Evolutionary conservation across 2,113 vertebrate genomes (phyloP).

Genomic region (Microcebus lehilahytsara): DNA sequence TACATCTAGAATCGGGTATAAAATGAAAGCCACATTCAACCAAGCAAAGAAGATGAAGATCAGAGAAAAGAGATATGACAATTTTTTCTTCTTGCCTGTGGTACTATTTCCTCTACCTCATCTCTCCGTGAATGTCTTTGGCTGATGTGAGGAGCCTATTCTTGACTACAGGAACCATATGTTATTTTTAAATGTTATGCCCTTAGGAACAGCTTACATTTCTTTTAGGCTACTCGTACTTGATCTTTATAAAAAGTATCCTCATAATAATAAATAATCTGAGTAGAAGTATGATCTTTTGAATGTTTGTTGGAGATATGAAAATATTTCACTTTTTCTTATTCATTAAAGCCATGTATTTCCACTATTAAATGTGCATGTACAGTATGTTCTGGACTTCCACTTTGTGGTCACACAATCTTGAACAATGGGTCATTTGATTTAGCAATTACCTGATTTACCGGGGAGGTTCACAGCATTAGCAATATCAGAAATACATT

Average conservation of each 20-base stretch:
- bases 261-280: conserved; percentile 55
- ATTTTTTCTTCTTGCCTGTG: background rate
- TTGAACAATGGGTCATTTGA: background rate
- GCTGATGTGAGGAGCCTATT: conserved; percentile 69
- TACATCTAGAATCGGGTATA: conserved; percentile 14
- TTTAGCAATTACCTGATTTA: background rate
- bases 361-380: background rate
- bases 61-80: conserved; percentile 4
- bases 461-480: background rate
- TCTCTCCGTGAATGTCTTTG: conserved; percentile 57
- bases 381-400: background rate
- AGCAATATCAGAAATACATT: background rate
- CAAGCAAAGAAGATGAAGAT: conserved; percentile 24
- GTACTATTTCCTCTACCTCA: conserved; percentile 55
- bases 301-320: conserved; percentile 39
- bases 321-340: conserved; percentile 54
- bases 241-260: conserved; percentile 59
- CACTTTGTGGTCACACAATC: background rate
- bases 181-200: conserved; percentile 73
- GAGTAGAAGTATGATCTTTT: conserved; percentile 50
- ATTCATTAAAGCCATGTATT: conserved; percentile 32
- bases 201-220: conserved; percentile 60
- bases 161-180: conserved; percentile 70
- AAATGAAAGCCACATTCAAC: conserved; percentile 47
- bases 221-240: conserved; percentile 47